phyloP scores from a whole-genome alignment of 2,797 vertebrate species.

The Sebastes taczanowskii region DNA sequence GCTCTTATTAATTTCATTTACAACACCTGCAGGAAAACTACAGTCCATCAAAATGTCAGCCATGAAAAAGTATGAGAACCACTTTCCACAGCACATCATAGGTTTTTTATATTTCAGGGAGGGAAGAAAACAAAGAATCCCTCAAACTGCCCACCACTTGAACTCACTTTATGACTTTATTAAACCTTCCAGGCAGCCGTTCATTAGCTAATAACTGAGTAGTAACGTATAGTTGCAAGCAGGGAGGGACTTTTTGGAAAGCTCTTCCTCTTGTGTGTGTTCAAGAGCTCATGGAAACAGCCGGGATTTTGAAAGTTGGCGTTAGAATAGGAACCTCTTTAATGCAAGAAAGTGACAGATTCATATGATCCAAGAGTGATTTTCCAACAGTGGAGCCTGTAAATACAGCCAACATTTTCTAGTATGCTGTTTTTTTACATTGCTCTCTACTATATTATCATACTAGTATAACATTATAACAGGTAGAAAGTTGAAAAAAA shows the following conservation, averaged over 20 bases:
- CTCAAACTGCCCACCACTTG: not conserved
- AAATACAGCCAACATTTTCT: not conserved
- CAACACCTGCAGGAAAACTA: not conserved
- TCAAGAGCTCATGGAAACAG: conserved; percentile 1
- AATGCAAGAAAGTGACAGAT: not conserved
- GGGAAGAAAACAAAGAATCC: not conserved
- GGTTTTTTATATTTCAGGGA: not conserved
- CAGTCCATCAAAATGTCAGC: not conserved
- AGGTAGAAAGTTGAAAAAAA: not conserved
- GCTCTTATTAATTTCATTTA: not conserved
- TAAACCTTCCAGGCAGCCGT: not conserved
- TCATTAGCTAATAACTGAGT: not conserved
- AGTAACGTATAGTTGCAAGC: not conserved
- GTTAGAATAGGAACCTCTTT: not conserved
- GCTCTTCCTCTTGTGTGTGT: not conserved
- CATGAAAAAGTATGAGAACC: not conserved
- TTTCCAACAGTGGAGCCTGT: not conserved
- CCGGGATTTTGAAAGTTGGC: not conserved
- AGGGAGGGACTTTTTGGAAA: not conserved
- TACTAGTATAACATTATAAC: not conserved
- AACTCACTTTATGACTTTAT: not conserved
- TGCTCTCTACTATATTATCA: not conserved
- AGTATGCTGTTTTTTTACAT: not conserved
- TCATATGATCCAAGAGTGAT: not conserved
- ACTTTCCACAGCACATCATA: not conserved